Percentiles rank a stretch among this genome's conserved stretches.
phyloP scores from a whole-genome alignment of 2,797 vertebrate species.

The Danio tinwini region DNA sequence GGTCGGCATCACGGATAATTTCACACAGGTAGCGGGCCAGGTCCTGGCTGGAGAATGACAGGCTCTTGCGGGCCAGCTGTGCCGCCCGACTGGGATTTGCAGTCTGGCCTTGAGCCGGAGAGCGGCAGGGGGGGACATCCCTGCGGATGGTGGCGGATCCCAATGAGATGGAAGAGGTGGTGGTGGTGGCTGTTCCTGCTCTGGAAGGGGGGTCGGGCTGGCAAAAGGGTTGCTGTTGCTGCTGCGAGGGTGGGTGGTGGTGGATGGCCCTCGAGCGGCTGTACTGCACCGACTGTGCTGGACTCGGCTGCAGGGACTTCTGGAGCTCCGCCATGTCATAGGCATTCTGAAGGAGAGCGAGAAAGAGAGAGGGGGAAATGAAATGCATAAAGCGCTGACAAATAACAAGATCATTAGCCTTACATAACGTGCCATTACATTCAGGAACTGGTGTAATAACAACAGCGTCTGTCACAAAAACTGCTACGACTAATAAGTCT shows the following conservation, averaged over 20 bases:
- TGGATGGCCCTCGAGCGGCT: constrained; percentile 71
- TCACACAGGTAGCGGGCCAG: constrained; percentile 80
- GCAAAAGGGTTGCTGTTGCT: constrained; percentile 71
- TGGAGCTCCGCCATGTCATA: constrained; percentile 91
- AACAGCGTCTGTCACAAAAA: constrained; percentile 32
- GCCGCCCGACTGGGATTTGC: constrained; percentile 66
- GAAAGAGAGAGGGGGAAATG: constrained; percentile 48
- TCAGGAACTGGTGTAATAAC: constrained; percentile 35
- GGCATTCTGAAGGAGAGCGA: constrained; percentile 76
- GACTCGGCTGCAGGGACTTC: constrained; percentile 85
- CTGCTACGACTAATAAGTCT: constrained; percentile 42
- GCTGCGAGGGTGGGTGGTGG: constrained; percentile 73
- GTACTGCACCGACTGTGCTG: constrained; percentile 80
- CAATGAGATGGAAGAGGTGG: constrained; percentile 67
- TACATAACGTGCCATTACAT: constrained; percentile 33
- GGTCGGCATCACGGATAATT: constrained; percentile 80
- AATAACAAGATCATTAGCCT: constrained; percentile 31
- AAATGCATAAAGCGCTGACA: constrained; percentile 15
- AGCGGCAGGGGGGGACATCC: constrained; percentile 67
- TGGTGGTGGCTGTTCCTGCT: constrained; percentile 63
- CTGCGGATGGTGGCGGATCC: constrained; percentile 65
- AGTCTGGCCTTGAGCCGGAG: constrained; percentile 75
- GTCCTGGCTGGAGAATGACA: constrained; percentile 77
- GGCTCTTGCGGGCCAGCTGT: constrained; percentile 70
- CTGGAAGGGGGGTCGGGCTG: constrained; percentile 60